Conservation (phyloP, 2,888 invertebrate species). For the Callinectes sapidus region DNA sequence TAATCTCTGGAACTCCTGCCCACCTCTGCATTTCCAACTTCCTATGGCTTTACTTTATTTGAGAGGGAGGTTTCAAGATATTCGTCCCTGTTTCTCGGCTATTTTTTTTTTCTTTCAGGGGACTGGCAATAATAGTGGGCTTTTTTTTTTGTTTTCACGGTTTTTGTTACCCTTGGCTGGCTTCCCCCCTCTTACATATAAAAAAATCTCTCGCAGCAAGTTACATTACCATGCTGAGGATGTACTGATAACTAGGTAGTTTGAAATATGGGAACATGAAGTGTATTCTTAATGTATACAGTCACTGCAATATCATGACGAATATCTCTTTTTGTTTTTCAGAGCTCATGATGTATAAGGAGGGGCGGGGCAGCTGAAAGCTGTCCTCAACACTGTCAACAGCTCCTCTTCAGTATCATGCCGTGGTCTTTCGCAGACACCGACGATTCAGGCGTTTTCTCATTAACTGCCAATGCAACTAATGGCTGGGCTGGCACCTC, state of each 20-base stretch:
- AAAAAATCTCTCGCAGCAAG: not conserved
- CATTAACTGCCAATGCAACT: conserved; percentile 18
- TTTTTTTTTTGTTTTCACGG: too few species aligned
- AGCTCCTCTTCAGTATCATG: not conserved
- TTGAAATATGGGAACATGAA: not conserved
- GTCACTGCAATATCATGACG: not conserved
- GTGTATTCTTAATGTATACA: not conserved
- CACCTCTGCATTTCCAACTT: too few species aligned
- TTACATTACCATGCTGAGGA: not conserved
- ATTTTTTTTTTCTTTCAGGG: too few species aligned
- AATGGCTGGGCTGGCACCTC: not conserved
- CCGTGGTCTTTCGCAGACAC: not conserved
- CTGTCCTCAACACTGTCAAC: not conserved
- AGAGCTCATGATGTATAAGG: not conserved
- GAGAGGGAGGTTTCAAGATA: too few species aligned
- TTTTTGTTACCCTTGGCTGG: too few species aligned
- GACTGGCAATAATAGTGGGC: too few species aligned
- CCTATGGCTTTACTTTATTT: too few species aligned
- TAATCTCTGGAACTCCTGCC: too few species aligned
- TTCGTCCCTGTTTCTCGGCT: too few species aligned
- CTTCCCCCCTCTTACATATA: too few species aligned
- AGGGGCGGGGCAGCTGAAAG: conserved; percentile 1
- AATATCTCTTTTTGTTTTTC: not conserved
- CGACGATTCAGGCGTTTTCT: not conserved
- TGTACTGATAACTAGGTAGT: not conserved